A percentile compares a stretch with the other conserved stretches of the same genome.
phyloP scores from a whole-genome alignment of 23 tunicate genomes.

The Ascidia mentula region DNA sequence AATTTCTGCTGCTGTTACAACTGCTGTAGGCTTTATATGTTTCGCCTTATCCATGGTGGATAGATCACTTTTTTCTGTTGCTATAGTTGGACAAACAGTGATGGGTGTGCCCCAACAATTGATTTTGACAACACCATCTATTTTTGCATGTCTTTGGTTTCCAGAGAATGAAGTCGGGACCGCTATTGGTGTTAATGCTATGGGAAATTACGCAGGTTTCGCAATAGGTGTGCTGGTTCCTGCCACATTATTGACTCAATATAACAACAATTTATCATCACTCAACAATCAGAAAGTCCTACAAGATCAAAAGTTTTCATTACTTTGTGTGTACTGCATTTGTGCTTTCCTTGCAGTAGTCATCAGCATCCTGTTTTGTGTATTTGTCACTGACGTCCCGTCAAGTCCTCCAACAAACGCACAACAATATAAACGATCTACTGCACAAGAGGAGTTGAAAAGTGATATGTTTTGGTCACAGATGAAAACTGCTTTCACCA shows the following conservation, averaged over 20 bases:
- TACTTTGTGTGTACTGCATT: background rate
- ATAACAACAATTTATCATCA: background rate
- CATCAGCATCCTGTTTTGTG: background rate
- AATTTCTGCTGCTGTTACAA: background rate
- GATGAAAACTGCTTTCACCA: background rate
- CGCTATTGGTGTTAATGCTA: background rate
- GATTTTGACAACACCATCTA: background rate
- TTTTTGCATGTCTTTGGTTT: conserved; percentile 9
- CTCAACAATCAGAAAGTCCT: background rate
- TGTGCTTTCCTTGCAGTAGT: background rate
- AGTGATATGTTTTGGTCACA: background rate
- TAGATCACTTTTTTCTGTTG: background rate
- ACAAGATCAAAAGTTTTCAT: background rate
- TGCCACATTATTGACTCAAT: background rate
- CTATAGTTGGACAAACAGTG: background rate
- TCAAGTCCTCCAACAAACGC: conserved; percentile 14
- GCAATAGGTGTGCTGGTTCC: background rate
- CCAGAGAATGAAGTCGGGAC: conserved; percentile 14
- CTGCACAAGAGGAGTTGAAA: background rate
- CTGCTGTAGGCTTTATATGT: background rate
- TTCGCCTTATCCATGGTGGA: background rate
- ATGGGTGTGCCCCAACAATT: background rate
- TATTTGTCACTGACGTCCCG: conserved; percentile 7
- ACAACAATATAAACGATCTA: background rate
- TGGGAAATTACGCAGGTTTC: background rate